phyloP scores from a whole-genome alignment of 1,140 invertebrate genomes.

The Trissolcus basalis region DNA sequence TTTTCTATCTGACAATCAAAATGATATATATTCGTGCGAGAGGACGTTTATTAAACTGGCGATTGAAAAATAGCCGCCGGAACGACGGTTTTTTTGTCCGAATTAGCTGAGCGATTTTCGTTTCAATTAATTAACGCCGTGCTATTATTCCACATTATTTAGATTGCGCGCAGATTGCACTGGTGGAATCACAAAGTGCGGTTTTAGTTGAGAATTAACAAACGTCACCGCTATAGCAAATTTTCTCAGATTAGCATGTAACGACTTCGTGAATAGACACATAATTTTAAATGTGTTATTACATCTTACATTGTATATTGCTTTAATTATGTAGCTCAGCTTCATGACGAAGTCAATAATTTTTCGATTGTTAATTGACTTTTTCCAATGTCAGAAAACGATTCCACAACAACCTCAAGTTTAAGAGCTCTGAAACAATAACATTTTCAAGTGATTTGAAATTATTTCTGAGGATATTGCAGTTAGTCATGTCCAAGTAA shows the following conservation, averaged over 20 bases:
- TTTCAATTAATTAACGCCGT: slow-evolving; percentile 21
- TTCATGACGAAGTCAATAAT: no score
- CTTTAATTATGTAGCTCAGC: no score
- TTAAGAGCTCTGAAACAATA: no score
- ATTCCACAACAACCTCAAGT: no score
- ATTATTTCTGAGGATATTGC: slow-evolving; percentile 39
- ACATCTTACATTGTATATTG: no score
- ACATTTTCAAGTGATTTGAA: not conserved
- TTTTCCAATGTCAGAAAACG: no score
- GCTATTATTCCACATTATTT: slow-evolving; percentile 40
- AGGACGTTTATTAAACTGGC: slow-evolving; percentile 45
- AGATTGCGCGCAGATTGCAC: slow-evolving; percentile 27
- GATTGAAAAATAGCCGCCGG: slow-evolving; percentile 26
- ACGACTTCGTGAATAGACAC: slow-evolving; percentile 58
- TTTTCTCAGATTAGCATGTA: slow-evolving; percentile 56
- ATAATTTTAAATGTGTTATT: slow-evolving; percentile 31
- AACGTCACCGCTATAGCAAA: slow-evolving; percentile 51
- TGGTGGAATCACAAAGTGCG: slow-evolving; percentile 41
- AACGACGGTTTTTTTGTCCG: no score
- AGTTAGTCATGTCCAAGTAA: slow-evolving; percentile 51
- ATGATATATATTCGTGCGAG: slow-evolving; percentile 51
- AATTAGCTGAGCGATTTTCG: no score
- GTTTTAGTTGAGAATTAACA: slow-evolving; percentile 50
- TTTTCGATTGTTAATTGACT: no score
- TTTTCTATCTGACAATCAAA: slow-evolving; percentile 57